Conservation (phyloP, 1,140 invertebrate genomes). For the Steinernema khuongi region DNA sequence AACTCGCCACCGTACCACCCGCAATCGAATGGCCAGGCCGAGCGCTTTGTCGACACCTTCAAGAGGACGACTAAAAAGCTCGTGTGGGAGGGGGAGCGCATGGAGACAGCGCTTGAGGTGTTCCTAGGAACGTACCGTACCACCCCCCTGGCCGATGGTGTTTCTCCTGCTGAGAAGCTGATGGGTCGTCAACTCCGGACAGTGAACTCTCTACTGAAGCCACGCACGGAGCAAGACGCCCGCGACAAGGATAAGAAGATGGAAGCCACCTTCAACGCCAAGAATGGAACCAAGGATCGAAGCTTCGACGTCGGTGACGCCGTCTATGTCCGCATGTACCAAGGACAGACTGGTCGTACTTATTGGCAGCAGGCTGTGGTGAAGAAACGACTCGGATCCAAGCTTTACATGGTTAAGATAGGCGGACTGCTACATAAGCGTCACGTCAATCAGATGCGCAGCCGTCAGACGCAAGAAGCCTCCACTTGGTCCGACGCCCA, state of each 20-base stretch:
- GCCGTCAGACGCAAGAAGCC: not conserved
- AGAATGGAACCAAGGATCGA: not conserved
- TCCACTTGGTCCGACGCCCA: not conserved
- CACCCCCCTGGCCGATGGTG: not conserved
- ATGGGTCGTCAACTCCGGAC: not conserved
- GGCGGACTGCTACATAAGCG: not conserved
- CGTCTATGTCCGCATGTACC: not conserved
- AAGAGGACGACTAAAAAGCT: slow-evolving; percentile 25
- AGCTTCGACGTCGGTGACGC: not conserved
- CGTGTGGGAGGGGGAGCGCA: not conserved
- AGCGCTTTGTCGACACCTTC: slow-evolving; percentile 56
- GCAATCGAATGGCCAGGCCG: slow-evolving; percentile 52
- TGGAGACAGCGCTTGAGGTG: slow-evolving; percentile 21
- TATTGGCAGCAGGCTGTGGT: not conserved
- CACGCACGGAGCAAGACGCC: not conserved
- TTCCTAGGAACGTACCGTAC: slow-evolving; percentile 15
- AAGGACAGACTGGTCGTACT: not conserved
- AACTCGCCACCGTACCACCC: slow-evolving; percentile 50
- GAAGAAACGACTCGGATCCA: not conserved
- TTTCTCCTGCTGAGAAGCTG: not conserved
- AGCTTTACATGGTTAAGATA: not conserved
- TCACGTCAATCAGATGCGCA: not conserved
- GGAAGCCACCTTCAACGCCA: not conserved
- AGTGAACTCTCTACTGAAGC: not conserved
- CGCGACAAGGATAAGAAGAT: not conserved